Evolutionary conservation across 2,797 vertebrate genomes (phyloP).

Genomic region (Muraenolepis orangiensis): DNA sequence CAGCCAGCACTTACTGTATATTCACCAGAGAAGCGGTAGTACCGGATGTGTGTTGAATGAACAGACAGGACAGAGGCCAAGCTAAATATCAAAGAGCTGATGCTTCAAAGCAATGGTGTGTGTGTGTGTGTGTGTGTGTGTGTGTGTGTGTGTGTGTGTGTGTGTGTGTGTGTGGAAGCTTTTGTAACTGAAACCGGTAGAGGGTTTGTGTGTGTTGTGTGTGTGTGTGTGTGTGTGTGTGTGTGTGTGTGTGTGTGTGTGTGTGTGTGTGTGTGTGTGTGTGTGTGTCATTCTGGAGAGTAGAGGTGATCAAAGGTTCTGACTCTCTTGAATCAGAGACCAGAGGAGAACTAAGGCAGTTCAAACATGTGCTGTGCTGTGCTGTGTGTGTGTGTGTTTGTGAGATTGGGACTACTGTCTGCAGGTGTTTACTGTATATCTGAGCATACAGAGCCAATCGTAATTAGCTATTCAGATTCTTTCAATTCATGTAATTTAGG

Average conservation of each 20-base stretch:
- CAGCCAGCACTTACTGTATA: background rate
- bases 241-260: background rate
- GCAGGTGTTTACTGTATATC: background rate
- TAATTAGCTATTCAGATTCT: background rate
- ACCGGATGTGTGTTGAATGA: conserved; percentile 10
- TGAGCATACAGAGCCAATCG: background rate
- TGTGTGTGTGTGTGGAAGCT: conserved; percentile 16
- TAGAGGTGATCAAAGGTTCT: conserved; percentile 52
- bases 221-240: conserved; percentile 2
- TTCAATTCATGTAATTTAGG: no score
- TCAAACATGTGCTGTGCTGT: conserved; percentile 28
- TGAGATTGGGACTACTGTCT: no score
- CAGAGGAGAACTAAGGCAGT: conserved; percentile 33
- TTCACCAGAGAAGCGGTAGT: background rate
- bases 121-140: conserved; percentile 13
- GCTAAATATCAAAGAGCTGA: conserved; percentile 27
- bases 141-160: conserved; percentile 11
- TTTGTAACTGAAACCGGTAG: background rate
- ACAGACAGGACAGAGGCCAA: conserved; percentile 5
- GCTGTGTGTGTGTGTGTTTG: conserved; percentile 12
- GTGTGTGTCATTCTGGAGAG: conserved; percentile 18
- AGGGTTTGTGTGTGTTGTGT: background rate
- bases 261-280: conserved; percentile 1
- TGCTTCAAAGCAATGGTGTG: conserved; percentile 32
- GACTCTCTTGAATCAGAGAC: conserved; percentile 33